These are phyloP conservation scores for Barnardius zonarius DNA, from an alignment of 2,113 vertebrate species.

Conservation along the genomic window DNA sequence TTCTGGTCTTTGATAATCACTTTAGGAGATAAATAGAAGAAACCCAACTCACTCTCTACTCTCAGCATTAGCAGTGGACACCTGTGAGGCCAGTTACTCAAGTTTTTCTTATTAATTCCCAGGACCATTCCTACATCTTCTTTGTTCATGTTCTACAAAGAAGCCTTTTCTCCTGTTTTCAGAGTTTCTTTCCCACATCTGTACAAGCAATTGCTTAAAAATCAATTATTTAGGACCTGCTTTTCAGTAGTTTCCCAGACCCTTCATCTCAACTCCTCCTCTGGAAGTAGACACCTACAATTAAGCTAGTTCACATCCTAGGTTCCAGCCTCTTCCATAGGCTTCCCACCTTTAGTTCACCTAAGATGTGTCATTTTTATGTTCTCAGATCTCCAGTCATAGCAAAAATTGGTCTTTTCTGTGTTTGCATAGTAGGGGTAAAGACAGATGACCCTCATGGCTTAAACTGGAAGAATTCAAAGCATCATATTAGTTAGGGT, in stretches of 20 bases:
- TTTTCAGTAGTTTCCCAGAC: neutral
- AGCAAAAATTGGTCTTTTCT: neutral
- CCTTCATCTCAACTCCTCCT: neutral
- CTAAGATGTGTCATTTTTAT: neutral
- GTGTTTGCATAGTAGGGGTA: neutral
- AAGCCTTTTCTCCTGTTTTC: neutral
- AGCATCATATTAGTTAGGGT: neutral
- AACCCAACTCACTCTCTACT: neutral
- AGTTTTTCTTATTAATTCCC: neutral
- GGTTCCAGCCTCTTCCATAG: neutral
- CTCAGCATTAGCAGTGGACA: neutral
- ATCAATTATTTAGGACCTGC: neutral
- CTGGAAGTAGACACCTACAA: neutral
- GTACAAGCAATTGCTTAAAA: neutral
- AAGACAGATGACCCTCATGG: neutral
- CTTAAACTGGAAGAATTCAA: neutral
- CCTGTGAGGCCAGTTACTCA: neutral
- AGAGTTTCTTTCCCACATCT: neutral
- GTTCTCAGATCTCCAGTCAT: neutral
- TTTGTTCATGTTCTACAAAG: neutral
- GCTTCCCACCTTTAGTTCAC: neutral
- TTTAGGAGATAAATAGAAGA: neutral
- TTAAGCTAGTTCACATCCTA: neutral
- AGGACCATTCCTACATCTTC: neutral
- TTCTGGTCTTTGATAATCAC: neutral